Evolutionary conservation across 2,113 vertebrate species (phyloP), one percentile per base, ranked within the genome.

Genomic region (Zosterops lateralis): DNA sequence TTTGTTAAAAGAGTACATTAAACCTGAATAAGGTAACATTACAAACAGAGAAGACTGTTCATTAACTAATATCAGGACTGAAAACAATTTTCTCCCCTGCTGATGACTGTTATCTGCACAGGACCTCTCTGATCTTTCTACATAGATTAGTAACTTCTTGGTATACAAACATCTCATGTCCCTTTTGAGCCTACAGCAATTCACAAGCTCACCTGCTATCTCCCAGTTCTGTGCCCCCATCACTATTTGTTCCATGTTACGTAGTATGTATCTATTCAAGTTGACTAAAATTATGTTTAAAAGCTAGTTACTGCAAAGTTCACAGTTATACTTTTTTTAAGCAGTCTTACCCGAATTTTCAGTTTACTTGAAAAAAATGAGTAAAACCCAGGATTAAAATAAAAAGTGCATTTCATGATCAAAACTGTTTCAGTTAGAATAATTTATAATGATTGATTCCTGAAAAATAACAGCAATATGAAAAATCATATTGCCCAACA

Each of bases 261-360:
- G 3, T 21, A 45, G 42, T 1, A 1, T 9, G 0, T 20, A 66
- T 29, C 15, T 74, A 24, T 0, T 36, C 24, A 87, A 67, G 12
- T 12, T 45, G 36, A 83, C n/a, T 57, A 79, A 67, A 80, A 89
- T 38, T 58, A 47, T 58, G 22, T 36, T 70, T 77, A 66, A 87
- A 86, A 62, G 25, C 14, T n/a, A 71, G 20, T 53, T 80, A 77
- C 56, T 32, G 36, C 17, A 25, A 76, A 86, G 10, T 31, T 84
- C 66, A 72, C 31, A 73, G n/a, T 25, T 62, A 45, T 0, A 21
- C 5, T 12, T n/a, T 53, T 54, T 75, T 82, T 32, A 78, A 92
- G 50, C 8, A 67, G 21, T 34, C 4, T 38, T 45, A 87, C 12
- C 25, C 15, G 4, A 90, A 68, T 65, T 58, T 60, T 84, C 60